Evolutionary conservation across 1,140 invertebrate genomes (phyloP), one percentile per base, ranked within the genome.

Genomic region (Nebria ingens): DNA sequence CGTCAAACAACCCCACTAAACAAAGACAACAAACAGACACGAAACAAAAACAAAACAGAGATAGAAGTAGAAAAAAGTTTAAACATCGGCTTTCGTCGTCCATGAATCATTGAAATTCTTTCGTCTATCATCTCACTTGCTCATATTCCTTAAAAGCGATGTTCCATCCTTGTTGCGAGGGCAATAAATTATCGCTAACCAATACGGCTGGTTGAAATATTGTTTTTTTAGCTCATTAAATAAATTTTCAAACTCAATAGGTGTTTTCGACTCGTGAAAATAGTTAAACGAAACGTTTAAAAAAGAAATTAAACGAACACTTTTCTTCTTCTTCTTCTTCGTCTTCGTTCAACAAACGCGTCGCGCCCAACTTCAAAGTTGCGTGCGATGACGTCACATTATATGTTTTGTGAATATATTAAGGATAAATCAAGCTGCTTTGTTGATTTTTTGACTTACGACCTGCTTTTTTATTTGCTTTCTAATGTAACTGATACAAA

Each of bases 41-140:
- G 65, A 66, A 67, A 66, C 64, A 68, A 59, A 51, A 42, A 53
- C 2, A 29, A 11, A 34, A 53, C 15, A 34, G 23, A 23, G 19
- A 15, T 6, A 15, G 12, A 2, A 2, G 3, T 60, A 58, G 51
- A 60, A 61, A 67, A 67, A 66, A 63, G 64, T 64, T 61, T 56
- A 61, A 67, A 67, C 65, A 66, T 66, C 60, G 66, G 57, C 63
- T 66, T 66, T 66, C 64, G 62, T 63, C 64, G 62, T 66, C 54
- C 64, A 66, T 68, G 65, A 66, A 68, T 66, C 66, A 68, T 65
- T 63, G 64, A 64, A 60, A 66, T 66, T 64, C 63, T 53, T 57
- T 54, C 54, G 49, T 63, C 62, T 63, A 52, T 53, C 19, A 17
- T 11, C 40, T 45, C 15, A 45, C 40, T 6, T 17, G 15, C 40